Evolutionary conservation across 2,888 invertebrate genomes (phyloP).

Genomic region (Brachycybe producta): DNA sequence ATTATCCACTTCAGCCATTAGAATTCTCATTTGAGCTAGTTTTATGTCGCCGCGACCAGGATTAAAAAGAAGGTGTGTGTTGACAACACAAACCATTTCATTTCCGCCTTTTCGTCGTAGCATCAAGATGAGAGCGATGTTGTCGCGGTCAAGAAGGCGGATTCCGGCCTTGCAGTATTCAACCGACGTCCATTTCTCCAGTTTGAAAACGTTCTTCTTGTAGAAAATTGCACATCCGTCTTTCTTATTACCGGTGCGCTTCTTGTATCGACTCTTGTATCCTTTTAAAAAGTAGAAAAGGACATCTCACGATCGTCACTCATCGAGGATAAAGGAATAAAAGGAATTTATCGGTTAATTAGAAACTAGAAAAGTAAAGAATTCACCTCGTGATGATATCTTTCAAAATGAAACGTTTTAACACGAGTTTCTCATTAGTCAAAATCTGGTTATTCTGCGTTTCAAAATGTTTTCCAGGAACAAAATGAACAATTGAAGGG

Average conservation of each 20-base stretch:
- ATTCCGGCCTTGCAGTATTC: slow-evolving; percentile 50
- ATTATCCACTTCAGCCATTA: slow-evolving; percentile 72
- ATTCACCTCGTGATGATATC: too few relatives aligned
- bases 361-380: too few relatives aligned
- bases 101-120: slow-evolving; percentile 41
- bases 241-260: slow-evolving; percentile 59
- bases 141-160: slow-evolving; percentile 63
- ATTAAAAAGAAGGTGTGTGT: slow-evolving; percentile 90
- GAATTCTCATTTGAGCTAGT: slow-evolving; percentile 68
- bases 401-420: too few relatives aligned
- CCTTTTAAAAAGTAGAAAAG: slow-evolving; percentile 43
- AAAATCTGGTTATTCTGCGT: too few relatives aligned
- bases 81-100: slow-evolving; percentile 47
- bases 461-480: too few relatives aligned
- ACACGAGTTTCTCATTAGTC: too few relatives aligned
- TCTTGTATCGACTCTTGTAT: slow-evolving; percentile 63
- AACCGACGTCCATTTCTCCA: slow-evolving; percentile 52
- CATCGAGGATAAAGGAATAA: too few relatives aligned
- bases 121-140: slow-evolving; percentile 69
- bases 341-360: too few relatives aligned
- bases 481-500: too few relatives aligned
- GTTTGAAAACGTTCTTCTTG: slow-evolving; percentile 49
- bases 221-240: slow-evolving; percentile 91
- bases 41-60: slow-evolving; percentile 76
- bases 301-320: too few relatives aligned